These are phyloP conservation scores for Halyomorpha halys DNA, from an alignment of 1,140 invertebrate genomes.

Conservation along the genomic window DNA sequence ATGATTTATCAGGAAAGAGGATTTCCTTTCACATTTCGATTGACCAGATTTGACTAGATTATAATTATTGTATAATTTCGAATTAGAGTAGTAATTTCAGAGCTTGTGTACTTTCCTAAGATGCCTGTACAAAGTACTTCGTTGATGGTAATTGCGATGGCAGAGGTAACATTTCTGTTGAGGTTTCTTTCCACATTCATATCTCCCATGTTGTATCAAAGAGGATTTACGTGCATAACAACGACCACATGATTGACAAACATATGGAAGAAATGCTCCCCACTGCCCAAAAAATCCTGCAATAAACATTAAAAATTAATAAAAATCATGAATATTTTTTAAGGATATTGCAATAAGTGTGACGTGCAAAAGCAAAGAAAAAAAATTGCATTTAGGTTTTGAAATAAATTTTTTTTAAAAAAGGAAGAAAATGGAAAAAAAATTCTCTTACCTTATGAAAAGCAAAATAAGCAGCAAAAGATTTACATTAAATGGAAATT, in stretches of 20 bases:
- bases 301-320: neutral
- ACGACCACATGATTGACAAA: conserved; percentile 18
- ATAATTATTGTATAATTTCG: too few species aligned
- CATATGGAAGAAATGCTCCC: conserved; percentile 9
- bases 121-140: conserved; percentile 22
- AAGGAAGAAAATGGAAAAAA: neutral
- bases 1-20: too few species aligned
- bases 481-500: too few species aligned
- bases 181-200: conserved; percentile 48
- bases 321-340: neutral
- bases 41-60: too few species aligned
- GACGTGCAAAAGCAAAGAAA: neutral
- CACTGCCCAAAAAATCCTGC: conserved; percentile 1
- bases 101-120: conserved; percentile 13
- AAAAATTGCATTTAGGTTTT: neutral
- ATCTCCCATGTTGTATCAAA: conserved; percentile 40
- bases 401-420: neutral
- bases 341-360: neutral
- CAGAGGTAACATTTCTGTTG: conserved; percentile 27
- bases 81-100: neutral
- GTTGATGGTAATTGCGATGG: conserved; percentile 28
- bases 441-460: too few species aligned
- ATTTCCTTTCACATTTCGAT: too few species aligned
- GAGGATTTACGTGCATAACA: conserved; percentile 27
- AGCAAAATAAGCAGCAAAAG: too few species aligned